These are phyloP conservation scores for Calycopis cecrops DNA, from an alignment of 1,140 invertebrate genomes.

Conservation along the genomic window DNA sequence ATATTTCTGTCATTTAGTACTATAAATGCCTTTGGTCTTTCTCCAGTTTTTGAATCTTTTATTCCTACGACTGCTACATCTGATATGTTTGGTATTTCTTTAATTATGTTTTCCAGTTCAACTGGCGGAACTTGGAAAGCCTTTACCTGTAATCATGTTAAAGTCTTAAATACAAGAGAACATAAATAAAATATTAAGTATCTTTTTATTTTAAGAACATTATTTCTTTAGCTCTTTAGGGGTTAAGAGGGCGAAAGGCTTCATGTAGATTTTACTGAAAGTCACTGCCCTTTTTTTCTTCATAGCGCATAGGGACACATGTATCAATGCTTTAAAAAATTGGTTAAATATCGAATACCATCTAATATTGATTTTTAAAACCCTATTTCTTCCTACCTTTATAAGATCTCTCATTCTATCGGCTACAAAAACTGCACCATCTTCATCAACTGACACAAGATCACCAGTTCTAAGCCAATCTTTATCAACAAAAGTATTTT, in stretches of 20 bases:
- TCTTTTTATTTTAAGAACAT: too few relatives aligned
- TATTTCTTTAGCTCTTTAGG: too few relatives aligned
- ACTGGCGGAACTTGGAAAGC: constrained; percentile 89
- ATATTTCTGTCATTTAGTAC: constrained; percentile 66
- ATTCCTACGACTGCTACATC: constrained; percentile 91
- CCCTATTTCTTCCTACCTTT: constrained; percentile 74
- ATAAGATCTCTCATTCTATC: constrained; percentile 93
- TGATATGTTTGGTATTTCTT: constrained; percentile 82
- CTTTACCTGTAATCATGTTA: constrained; percentile 74
- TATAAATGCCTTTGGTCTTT: constrained; percentile 85
- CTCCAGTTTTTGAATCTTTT: constrained; percentile 82
- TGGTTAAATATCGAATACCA: too few relatives aligned
- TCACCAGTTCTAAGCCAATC: constrained; percentile 90
- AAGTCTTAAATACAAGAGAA: too few relatives aligned
- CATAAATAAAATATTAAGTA: too few relatives aligned
- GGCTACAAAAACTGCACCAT: constrained; percentile 81
- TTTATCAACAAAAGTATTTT: constrained; percentile 79
- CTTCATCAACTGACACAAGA: constrained; percentile 83
- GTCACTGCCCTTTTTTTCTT: too few relatives aligned
- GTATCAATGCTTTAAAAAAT: too few relatives aligned
- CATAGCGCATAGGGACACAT: too few relatives aligned
- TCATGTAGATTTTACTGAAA: too few relatives aligned
- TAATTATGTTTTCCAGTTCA: constrained; percentile 87
- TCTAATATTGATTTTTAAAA: not conserved
- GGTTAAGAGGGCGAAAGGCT: too few relatives aligned